These are phyloP conservation scores for Genyomyrus donnyi DNA, from an alignment of 2,113 vertebrate genomes.

Conservation along the genomic window DNA sequence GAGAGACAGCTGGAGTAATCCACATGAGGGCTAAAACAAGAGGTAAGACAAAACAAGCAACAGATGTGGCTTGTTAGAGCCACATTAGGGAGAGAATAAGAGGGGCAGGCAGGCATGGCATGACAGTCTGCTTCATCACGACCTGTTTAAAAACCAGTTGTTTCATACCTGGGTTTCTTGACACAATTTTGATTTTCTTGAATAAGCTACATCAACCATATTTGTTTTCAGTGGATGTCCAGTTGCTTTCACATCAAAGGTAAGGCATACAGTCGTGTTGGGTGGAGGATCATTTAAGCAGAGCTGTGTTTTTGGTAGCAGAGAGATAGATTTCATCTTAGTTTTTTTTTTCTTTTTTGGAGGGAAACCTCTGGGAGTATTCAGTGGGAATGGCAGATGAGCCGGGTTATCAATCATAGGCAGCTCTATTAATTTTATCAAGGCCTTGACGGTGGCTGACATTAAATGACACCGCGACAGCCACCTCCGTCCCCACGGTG, in stretches of 20 bases:
- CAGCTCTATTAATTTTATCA: conserved; percentile 63
- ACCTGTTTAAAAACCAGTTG: background rate
- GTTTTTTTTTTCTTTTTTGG: conserved; percentile 22
- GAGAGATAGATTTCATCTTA: conserved; percentile 25
- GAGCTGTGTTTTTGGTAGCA: background rate
- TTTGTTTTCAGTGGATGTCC: background rate
- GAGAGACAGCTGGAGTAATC: too few species aligned
- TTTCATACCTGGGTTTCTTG: background rate
- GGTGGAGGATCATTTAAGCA: background rate
- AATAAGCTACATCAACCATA: background rate
- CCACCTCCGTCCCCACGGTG: conserved; percentile 39
- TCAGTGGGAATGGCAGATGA: conserved; percentile 33
- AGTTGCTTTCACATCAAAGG: background rate
- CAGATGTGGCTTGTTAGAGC: too few species aligned
- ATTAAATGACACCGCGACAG: conserved; percentile 61
- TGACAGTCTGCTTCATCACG: background rate
- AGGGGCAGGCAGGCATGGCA: too few species aligned
- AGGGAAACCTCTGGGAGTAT: conserved; percentile 35
- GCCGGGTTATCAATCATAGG: conserved; percentile 58
- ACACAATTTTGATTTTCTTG: background rate
- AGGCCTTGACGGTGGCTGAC: conserved; percentile 53
- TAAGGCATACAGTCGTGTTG: background rate
- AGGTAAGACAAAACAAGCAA: too few species aligned
- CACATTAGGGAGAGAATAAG: too few species aligned
- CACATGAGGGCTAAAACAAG: too few species aligned